Base-by-base conservation (phyloP, 1,140 invertebrate species). In the Aphaenogaster floridana region DNA sequence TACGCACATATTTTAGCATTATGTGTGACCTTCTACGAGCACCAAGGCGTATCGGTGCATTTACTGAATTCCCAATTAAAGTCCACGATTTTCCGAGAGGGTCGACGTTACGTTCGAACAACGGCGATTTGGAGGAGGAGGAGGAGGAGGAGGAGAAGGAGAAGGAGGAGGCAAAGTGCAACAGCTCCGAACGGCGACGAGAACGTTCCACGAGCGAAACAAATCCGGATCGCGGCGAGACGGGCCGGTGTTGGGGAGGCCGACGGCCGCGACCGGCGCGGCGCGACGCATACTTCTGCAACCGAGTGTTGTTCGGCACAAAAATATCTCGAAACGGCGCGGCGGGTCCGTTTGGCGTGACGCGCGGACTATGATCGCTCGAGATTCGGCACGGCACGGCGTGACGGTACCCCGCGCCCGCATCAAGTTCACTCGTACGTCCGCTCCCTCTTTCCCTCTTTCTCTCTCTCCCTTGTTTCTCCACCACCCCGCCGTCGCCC, bases 311-410 rank as follows among this genome's bases (percentile, higher is more conserved):
- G 48, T 64, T 34, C 52, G 52, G 69, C 71, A 78, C 66, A 66
- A 87, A 90, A 84, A 83, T 79, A 87, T 87, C 78, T 87, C 21
- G 78, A 86, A 71, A 45, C n/a, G 28, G 68, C 64, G 61, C 42
- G 54, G 66, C 54, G 81, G n/a, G 28, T 89, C 52, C 48, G 61
- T 77, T 68, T 45, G 66, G 48, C 71, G 71, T 72, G 81, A 57
- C 54, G 54, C n/a, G 83, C 39, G 59, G 34, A 48, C 76, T n/a
- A 59, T 50, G 66, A 71, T 69, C 76, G 52, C 66, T 36, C 69
- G 50, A 76, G 71, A 64, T 90, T 90, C 79, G 72, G 85, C 89
- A 74, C 54, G 57, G 54, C 59, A 21, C 28, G 71, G 11, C 61
- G 64, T 42, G 45, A 34, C 64, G 15, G 4, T 9, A 45, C 17